Evolutionary conservation across 1,140 invertebrate species (phyloP), one percentile per base, ranked within the genome.

Genomic region (Lordiphosa clarofinis): DNA sequence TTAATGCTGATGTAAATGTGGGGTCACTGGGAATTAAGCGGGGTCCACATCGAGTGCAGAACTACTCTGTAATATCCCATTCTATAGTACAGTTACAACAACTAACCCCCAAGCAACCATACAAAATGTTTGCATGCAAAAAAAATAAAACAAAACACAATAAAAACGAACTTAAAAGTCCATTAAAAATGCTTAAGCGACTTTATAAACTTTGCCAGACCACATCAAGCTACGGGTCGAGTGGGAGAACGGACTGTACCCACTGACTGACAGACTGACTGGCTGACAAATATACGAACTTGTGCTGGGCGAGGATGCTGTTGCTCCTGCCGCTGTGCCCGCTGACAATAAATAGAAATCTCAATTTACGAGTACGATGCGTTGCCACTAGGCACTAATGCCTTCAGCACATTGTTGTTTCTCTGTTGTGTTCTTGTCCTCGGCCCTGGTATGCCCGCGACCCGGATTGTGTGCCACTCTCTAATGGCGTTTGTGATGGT

Each of bases 331-430:
- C 24, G 40, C 39, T 47, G 48, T 39, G 53, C 71, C 71, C 54
- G 63, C 56, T 56, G 59, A 84, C 78, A 82, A 82, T 82, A 82
- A 82, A 82, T 82, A 84, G 78, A 82, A 82, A 82, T 82, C 76
- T 82, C 72, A 84, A 82, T 82, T 76, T 82, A 82, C 78, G 73
- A 84, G 70, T 82, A 82, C 78, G 68, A 84, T 81, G 73, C 76
- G 78, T 76, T 84, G 38, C 46, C 60, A 40, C 39, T 55, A 42
- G 64, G 56, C 40, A 59, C 57, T 60, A 67, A 44, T 70, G 62
- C 33, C 40, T 56, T 35, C 31, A 39, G 55, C 19, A 50, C 60
- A 54, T 37, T 50, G 54, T 64, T 63, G 62, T 43, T 57, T 5
- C 35, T 28, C 19, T 28, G 39, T 8, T 10, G 64, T 39, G 36